Evolutionary conservation across 2,797 vertebrate species (phyloP).

Genomic region (Sylvia borin): DNA sequence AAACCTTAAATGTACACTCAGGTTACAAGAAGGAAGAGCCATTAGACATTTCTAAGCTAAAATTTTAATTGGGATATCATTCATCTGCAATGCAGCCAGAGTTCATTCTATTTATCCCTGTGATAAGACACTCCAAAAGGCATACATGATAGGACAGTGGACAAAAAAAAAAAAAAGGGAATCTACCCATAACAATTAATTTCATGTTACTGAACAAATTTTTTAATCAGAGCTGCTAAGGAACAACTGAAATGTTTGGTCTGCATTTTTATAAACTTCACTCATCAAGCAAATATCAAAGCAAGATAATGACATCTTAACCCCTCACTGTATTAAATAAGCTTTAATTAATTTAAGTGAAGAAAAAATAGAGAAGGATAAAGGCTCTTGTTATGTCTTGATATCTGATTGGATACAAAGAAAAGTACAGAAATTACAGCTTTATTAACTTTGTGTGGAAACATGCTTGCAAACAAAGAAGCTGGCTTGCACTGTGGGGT

Average conservation of each 20-base stretch:
- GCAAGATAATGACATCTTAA: not conserved
- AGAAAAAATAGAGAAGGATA: not conserved
- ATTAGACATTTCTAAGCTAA: not conserved
- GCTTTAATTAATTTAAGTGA: not conserved
- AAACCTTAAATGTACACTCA: not conserved
- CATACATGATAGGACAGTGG: fast-evolving
- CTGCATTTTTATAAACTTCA: not conserved
- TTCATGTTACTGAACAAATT: not conserved
- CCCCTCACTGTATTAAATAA: not conserved
- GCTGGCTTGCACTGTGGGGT: fast-evolving
- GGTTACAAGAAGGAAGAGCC: not conserved
- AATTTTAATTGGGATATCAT: slow-evolving; percentile 5
- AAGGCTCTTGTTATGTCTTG: not conserved
- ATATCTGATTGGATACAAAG: not conserved
- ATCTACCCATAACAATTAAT: not conserved
- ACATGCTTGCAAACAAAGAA: not conserved
- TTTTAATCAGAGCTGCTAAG: not conserved
- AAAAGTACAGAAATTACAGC: not conserved
- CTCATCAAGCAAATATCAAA: not conserved
- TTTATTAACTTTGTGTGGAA: not conserved
- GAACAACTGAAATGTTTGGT: not conserved
- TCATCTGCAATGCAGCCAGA: not conserved
- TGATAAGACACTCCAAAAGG: not conserved
- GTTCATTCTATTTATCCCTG: not conserved
- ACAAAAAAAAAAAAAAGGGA: not conserved